A percentile compares a stretch with the other conserved stretches of the same genome.
Conservation (phyloP, 2,888 invertebrate genomes). For the Tenodera sinensis region DNA sequence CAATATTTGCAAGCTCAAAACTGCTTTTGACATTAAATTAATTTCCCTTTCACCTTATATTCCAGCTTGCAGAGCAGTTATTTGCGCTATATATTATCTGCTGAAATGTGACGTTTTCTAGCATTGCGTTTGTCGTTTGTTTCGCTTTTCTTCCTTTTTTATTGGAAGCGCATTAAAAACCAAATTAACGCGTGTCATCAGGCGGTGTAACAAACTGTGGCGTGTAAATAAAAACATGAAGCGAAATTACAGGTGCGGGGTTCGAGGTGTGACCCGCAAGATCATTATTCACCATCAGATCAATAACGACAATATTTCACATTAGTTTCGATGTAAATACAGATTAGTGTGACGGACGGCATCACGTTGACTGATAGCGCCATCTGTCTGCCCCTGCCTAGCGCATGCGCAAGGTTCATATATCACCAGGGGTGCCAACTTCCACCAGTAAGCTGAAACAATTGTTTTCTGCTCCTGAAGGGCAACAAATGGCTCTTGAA, state of each 20-base stretch:
- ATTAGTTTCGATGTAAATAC: background rate
- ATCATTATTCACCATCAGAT: background rate
- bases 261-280: background rate
- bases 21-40: too few species aligned
- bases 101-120: background rate
- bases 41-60: too few species aligned
- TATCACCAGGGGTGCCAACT: too few species aligned
- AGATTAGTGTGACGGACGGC: background rate
- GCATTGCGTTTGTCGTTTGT: background rate
- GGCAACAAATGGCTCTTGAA: too few species aligned
- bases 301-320: background rate
- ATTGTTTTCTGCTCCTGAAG: too few species aligned
- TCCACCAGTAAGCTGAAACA: too few species aligned
- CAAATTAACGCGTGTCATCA: background rate
- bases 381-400: background rate
- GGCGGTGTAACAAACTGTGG: background rate
- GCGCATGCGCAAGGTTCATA: background rate
- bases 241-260: background rate
- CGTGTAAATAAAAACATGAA: background rate
- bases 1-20: too few species aligned
- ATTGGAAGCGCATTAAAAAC: background rate
- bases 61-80: too few species aligned
- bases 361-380: background rate
- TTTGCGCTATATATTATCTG: background rate
- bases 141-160: background rate